These are phyloP conservation scores for Glareola pratincola DNA, from an alignment of 2,113 vertebrate species.

Conservation along the genomic window DNA sequence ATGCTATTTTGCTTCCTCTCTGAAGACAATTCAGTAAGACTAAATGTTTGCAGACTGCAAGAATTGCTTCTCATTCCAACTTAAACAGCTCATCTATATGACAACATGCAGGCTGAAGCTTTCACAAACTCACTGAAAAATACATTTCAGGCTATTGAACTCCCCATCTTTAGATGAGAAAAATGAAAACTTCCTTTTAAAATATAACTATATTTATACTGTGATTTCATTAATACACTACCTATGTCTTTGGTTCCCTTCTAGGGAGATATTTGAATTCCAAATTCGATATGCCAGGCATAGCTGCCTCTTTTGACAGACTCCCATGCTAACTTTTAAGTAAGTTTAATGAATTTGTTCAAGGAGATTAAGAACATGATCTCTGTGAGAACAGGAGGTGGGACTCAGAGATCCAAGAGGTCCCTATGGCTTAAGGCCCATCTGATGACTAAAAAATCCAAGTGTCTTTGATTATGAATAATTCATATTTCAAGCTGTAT, in stretches of 20 bases:
- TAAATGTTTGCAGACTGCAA: not conserved
- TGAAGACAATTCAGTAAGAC: not conserved
- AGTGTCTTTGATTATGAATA: not conserved
- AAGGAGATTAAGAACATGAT: not conserved
- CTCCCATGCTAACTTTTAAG: not conserved
- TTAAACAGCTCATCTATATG: not conserved
- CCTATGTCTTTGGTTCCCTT: not conserved
- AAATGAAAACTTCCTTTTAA: not conserved
- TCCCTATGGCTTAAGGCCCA: not conserved
- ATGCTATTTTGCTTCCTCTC: not conserved
- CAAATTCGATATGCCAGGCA: not conserved
- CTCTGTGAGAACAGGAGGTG: not conserved
- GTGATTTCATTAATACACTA: not conserved
- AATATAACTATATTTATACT: not conserved
- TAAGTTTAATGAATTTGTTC: not conserved
- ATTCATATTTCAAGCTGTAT: not conserved
- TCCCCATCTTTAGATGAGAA: not conserved
- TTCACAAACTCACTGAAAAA: not conserved
- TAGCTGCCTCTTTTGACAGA: not conserved
- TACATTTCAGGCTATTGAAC: not conserved
- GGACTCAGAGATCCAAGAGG: not conserved
- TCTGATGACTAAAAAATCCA: not conserved
- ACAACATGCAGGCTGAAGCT: not conserved
- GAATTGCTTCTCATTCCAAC: not conserved
- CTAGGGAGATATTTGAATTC: not conserved